Evolutionary conservation across 2,797 vertebrate species (phyloP).

Genomic region (Danionella dracula): DNA sequence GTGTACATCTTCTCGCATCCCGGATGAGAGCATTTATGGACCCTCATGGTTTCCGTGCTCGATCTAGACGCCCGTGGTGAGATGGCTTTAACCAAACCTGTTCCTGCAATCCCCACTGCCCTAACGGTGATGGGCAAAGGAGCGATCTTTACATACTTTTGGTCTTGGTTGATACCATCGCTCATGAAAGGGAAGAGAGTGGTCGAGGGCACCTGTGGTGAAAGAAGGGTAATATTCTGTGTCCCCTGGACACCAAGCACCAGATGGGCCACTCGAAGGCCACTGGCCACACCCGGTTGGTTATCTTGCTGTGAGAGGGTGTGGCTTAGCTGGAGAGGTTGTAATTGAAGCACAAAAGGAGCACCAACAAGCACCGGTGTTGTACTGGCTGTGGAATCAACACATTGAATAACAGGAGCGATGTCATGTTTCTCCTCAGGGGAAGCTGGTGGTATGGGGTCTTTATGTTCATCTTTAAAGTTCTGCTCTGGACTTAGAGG

Average conservation of each 20-base stretch:
- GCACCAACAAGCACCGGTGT: conserved; percentile 57
- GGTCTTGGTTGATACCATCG: conserved; percentile 56
- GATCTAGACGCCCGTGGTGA: conserved; percentile 56
- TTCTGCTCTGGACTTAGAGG: conserved; percentile 49
- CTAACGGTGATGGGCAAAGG: conserved; percentile 69
- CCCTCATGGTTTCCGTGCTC: conserved; percentile 60
- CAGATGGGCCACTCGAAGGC: conserved; percentile 66
- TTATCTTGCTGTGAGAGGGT: conserved; percentile 47
- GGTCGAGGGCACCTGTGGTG: conserved; percentile 58
- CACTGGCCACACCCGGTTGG: conserved; percentile 45
- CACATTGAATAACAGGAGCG: neutral
- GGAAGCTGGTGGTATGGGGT: neutral
- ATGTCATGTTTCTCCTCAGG: conserved; percentile 14
- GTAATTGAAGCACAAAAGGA: conserved; percentile 68
- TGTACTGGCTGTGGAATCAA: conserved; percentile 13
- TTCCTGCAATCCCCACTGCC: conserved; percentile 60
- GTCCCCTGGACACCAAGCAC: conserved; percentile 68
- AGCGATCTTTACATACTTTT: conserved; percentile 77
- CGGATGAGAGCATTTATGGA: conserved; percentile 75
- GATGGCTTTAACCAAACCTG: conserved; percentile 61
- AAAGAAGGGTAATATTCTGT: conserved; percentile 66
- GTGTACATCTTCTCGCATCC: conserved; percentile 81
- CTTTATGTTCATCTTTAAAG: conserved; percentile 8
- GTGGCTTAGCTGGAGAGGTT: conserved; percentile 59
- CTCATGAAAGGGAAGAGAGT: conserved; percentile 53